Conservation (phyloP, 2,113 vertebrate species). For the Cebus imitator region DNA sequence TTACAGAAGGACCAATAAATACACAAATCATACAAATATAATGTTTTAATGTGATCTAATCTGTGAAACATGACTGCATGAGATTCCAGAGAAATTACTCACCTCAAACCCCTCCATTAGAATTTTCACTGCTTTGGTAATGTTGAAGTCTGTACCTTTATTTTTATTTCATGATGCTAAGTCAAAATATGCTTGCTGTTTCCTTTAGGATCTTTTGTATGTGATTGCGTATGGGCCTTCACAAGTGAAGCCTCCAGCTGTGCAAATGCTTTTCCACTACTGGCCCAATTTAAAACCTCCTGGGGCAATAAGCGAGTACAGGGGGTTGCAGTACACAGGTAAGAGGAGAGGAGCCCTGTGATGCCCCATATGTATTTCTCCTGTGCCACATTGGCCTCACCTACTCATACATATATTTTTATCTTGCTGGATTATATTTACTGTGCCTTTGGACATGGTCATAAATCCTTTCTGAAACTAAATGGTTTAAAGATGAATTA, state of each 20-base stretch:
- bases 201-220: slow-evolving; percentile 94
- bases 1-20: background rate
- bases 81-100: background rate
- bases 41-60: background rate
- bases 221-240: slow-evolving; percentile 99
- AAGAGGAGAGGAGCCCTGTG: slow-evolving; percentile 64
- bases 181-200: slow-evolving; percentile 25
- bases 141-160: background rate
- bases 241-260: slow-evolving; percentile 98
- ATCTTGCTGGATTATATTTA: background rate
- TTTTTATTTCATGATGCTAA: slow-evolving; percentile 35
- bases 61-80: background rate
- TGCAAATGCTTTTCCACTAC: slow-evolving; percentile 99
- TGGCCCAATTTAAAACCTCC: slow-evolving; percentile 99
- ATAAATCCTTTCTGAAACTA: slow-evolving; percentile 8
- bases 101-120: background rate
- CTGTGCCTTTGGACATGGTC: background rate
- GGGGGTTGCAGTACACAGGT: slow-evolving; percentile 99
- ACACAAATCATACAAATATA: background rate
- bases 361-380: background rate
- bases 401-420: background rate
- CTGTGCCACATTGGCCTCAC: background rate
- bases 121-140: slow-evolving; percentile 1
- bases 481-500: slow-evolving; percentile 3
- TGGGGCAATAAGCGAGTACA: slow-evolving; percentile 98